Evolutionary conservation across 2,113 vertebrate genomes (phyloP).

Genomic region (Cairina moschata): DNA sequence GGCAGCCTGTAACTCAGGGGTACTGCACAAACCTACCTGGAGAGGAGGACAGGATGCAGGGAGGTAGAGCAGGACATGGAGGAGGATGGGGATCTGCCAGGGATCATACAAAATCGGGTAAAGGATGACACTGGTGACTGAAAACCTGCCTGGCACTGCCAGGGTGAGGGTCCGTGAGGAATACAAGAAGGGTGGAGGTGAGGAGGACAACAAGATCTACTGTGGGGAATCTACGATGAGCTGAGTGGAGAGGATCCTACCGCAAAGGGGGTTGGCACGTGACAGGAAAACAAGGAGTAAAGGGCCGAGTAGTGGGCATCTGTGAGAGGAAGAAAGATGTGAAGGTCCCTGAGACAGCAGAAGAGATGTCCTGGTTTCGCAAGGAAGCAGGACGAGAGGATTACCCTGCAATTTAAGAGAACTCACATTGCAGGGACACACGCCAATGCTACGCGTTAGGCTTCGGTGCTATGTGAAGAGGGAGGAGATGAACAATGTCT

Average conservation of each 20-base stretch:
- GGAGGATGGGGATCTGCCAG: not conserved
- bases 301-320: not conserved
- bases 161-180: not conserved
- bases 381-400: not conserved
- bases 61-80: not conserved
- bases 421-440: not conserved
- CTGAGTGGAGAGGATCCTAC: not conserved
- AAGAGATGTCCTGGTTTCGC: not conserved
- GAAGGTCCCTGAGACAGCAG: not conserved
- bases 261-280: not conserved
- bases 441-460: accelerated
- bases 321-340: not conserved
- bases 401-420: not conserved
- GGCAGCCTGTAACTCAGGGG: not conserved
- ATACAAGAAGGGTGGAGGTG: not conserved
- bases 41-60: not conserved
- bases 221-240: not conserved
- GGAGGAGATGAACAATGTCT: not conserved
- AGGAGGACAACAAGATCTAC: not conserved
- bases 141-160: not conserved
- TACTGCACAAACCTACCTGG: not conserved
- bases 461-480: accelerated
- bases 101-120: not conserved
- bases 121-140: not conserved
- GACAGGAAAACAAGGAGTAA: not conserved